Base-by-base conservation (phyloP, 2,113 vertebrate species). In the Loxodonta africana region DNA sequence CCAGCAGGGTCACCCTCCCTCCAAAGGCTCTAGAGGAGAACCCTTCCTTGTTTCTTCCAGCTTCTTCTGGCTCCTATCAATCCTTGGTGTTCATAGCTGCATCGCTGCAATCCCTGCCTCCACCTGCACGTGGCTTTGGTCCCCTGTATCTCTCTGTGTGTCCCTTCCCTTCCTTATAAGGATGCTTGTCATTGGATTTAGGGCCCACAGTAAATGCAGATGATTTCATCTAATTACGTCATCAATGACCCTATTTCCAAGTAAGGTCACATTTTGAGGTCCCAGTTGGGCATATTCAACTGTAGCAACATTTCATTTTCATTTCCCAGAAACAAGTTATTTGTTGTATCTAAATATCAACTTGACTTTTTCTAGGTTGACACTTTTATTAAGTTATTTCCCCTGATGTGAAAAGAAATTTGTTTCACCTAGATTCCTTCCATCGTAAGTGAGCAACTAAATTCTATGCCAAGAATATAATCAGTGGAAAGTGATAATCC, bases 351-450 rank as follows among this genome's bases (percentile, higher is more conserved):
- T 87, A 65, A 87, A 77, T 85, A 60, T 81, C 51, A 95, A 84
- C 57, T 88, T 81, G 33, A 74, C 33, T 80, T 90, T 93, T 89
- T 33, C 90, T 94, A 84, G 71, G 17, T 88, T 90, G 71, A 83
- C 8, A 65, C 6, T 91, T 92, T 81, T 53, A 83, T 86, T 30
- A 83, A 76, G 91, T 83, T 7, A 69, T 69, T 89, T 95, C 3
- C n/a, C 20, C 2, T 83, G 26, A 63, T 57, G 7, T 65, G 88
- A 82, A 81, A 71, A 21, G 9, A 74, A 86, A 80, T 76, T 63
- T 63, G 28, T 80, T 80, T 74, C 26, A 67, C 28, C 3, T 67
- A 78, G 15, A 51, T 90, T 87, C 30, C 60, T 57, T 88, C 25
- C 1, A 46, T 78, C 11, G 3, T 46, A 77, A 95, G 51, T 41